Conservation (phyloP, 2,888 invertebrate species). For the Trichopria drosophilae region DNA sequence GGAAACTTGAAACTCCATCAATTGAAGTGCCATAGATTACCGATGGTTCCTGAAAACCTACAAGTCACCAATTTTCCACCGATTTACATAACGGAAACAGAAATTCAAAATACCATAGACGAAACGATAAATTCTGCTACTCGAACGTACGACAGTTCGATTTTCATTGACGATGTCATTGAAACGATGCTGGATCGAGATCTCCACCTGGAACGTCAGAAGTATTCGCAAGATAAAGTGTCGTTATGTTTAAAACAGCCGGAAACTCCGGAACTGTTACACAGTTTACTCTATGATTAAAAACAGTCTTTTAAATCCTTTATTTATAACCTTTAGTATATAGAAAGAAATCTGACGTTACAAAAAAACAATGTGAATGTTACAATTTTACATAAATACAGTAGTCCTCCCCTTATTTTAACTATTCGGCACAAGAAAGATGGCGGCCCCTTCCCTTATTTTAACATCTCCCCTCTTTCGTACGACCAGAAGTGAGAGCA, state of each 20-base stretch:
- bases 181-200: constrained; percentile 50
- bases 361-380: no score
- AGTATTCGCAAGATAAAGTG: constrained; percentile 46
- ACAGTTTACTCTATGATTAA: constrained; percentile 51
- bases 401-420: no score
- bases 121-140: constrained; percentile 51
- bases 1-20: constrained; percentile 53
- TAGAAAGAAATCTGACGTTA: no score
- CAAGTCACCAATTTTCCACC: constrained; percentile 46
- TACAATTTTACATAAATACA: no score
- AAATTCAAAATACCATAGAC: constrained; percentile 52
- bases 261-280: constrained; percentile 52
- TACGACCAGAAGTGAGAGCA: no score
- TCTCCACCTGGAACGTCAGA: constrained; percentile 46
- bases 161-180: constrained; percentile 52
- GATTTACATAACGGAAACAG: constrained; percentile 50
- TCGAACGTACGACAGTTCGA: constrained; percentile 48
- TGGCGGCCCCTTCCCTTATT: no score
- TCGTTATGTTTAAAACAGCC: constrained; percentile 52
- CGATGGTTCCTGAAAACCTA: constrained; percentile 36
- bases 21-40: constrained; percentile 47
- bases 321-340: no score
- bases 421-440: no score
- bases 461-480: constrained; percentile 1
- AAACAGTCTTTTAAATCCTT: constrained; percentile 22